Conservation (phyloP, 2,797 vertebrate genomes). For the Bucorvus abyssinicus region DNA sequence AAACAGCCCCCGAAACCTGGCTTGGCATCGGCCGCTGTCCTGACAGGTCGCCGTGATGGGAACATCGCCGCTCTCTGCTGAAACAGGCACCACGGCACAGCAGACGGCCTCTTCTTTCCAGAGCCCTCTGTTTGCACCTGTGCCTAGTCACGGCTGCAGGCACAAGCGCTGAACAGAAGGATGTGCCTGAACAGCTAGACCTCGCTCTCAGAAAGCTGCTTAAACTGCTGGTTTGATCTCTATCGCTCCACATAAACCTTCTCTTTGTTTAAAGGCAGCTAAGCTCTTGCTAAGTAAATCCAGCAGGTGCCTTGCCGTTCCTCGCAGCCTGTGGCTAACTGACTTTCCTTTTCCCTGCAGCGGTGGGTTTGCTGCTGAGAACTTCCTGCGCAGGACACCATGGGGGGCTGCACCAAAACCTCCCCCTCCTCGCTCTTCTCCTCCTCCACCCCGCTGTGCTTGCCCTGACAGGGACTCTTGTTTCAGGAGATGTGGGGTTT, state of each 20-base stretch:
- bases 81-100: fast-evolving
- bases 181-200: not conserved
- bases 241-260: not conserved
- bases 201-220: not conserved
- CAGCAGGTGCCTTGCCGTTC: not conserved
- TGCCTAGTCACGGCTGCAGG: not conserved
- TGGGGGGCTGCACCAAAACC: not conserved
- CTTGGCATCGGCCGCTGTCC: fast-evolving
- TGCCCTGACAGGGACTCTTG: not conserved
- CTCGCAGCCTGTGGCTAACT: not conserved
- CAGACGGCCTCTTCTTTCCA: not conserved
- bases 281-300: not conserved
- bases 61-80: not conserved
- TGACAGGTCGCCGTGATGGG: not conserved
- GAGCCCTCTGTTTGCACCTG: not conserved
- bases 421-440: fast-evolving
- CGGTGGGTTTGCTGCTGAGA: fast-evolving
- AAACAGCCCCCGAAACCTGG: not conserved
- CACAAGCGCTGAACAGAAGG: not conserved
- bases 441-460: not conserved
- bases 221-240: not conserved
- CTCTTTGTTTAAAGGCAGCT: not conserved
- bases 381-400: fast-evolving
- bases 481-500: not conserved
- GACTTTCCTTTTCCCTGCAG: not conserved